Evolutionary conservation across 2,113 vertebrate genomes (phyloP), one percentile per base, ranked within the genome.

Genomic region (Leucosticte australis): DNA sequence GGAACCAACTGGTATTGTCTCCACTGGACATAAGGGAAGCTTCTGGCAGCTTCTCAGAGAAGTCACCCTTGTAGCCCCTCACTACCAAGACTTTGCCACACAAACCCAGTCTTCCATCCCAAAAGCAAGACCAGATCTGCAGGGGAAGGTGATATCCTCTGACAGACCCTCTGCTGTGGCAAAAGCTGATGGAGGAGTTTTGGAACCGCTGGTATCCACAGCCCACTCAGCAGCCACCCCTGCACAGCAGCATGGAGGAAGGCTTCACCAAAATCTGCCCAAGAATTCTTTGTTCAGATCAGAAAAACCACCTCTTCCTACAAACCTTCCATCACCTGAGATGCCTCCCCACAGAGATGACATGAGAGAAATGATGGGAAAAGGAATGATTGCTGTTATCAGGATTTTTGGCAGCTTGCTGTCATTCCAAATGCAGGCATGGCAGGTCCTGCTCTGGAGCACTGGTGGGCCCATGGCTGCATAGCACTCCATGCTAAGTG

Each of bases 171-270:
- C 60, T 85, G 56, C 70, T 75, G n/a, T 60, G 15, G 50, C 22
- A 71, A 70, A 78, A 75, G 56, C 52, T 67, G 46, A n/a, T 0
- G 1, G 37, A 76, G 18, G 47, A 70, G 28, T 70, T 59, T 63
- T 31, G 71, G 76, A 39, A 42, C 57, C 0, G 0, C 57, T 20
- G n/a, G 39, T 30, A 11, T 63, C 39, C 3, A 3, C 27, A 44
- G 64, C n/a, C 10, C 17, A 14, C 39, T n/a, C 0, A 0, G 65
- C 47, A 85, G 60, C 15, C 31, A 7, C 46, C 33, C 11, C 31
- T 35, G 23, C 41, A 60, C 1, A 4, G 68, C 50, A 33, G 47
- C 46, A 12, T 2, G 7, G 42, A 63, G 46, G 13, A 63, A 13
- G 17, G 9, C 44, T 64, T 52, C 55, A 19, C 37, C 50, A 49